Percentiles rank a stretch among this genome's conserved stretches.
Conservation (phyloP, 2,113 vertebrate genomes). For the Tragulus kanchil region DNA sequence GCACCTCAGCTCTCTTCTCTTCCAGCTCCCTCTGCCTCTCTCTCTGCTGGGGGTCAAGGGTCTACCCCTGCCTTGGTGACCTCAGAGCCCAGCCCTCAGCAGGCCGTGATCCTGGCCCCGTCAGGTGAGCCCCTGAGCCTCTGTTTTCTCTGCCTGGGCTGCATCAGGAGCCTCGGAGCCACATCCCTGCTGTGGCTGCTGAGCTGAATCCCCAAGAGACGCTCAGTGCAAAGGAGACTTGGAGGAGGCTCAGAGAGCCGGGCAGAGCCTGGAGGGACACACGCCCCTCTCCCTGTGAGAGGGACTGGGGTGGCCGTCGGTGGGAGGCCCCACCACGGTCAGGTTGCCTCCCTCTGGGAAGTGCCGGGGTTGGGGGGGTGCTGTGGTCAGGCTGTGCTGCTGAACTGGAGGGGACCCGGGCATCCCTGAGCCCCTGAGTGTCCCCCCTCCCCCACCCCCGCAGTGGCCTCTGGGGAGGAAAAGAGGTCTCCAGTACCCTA, state of each 20-base stretch:
- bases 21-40: not conserved
- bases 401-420: accelerated
- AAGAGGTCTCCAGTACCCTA: not conserved
- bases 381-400: too few relatives aligned
- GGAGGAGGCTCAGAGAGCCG: not conserved
- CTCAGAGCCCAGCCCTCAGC: not conserved
- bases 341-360: not conserved
- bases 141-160: not conserved
- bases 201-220: conserved; percentile 45
- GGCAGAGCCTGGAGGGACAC: not conserved
- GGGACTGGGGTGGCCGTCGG: not conserved
- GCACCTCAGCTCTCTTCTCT: not conserved
- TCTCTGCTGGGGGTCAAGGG: not conserved
- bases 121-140: not conserved
- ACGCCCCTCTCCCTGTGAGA: not conserved
- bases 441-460: not conserved
- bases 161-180: not conserved
- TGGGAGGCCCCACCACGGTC: not conserved
- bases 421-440: not conserved
- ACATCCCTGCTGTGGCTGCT: not conserved
- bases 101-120: not conserved
- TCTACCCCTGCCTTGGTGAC: not conserved
- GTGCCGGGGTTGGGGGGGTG: not conserved
- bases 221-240: not conserved
- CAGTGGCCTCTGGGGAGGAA: too few relatives aligned